Evolutionary conservation across 2,797 vertebrate species (phyloP), one percentile per base, ranked within the genome.

Genomic region (Gymnoscopelus braueri): DNA sequence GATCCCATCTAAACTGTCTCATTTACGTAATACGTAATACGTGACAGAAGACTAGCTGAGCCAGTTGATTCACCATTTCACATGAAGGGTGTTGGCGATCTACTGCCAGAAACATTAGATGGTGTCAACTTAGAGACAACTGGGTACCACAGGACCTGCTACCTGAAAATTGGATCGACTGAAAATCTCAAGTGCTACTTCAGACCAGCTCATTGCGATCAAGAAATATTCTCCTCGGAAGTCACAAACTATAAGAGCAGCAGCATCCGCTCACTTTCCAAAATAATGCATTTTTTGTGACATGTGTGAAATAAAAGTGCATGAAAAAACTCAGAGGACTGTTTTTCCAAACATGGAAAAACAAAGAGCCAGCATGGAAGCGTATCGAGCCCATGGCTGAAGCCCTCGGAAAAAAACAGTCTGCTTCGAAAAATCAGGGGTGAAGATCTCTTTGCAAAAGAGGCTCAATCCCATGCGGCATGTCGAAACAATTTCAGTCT

Each of bases 231-330:
- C 57, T 59, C 57, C 3, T n/a, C 12, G 19, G n/a, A 59, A 59
- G 56, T 24, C 2, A 24, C 9, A 55, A 15, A 55, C 3, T 55
- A 11, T 4, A 57, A 10, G 32, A 57, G 23, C 55, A 29, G 24
- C 32, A 59, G 56, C 26, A n/a, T 32, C 26, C 56, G 5, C 56
- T 59, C 13, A n/a, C 13, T 39, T 59, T 59, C 57, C 57, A 6
- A 58, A 58, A 58, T 3, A 58, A 58, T 58, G 56, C 56, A 58
- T 58, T 58, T 58, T 58, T 24, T 57, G 55, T 57, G 55, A 57
- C 24, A 57, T 32, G 56, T 58, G 14, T 58, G 11, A 58, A 32
- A 9, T 29, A 32, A 58, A 58, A 35, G 56, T 58, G 26, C 56
- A 58, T 11, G 13, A 26, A 26, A 58, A 58, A 58, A 58, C 56